A percentile compares a stretch with the other conserved stretches of the same genome.
These are phyloP conservation scores for Eufriesea mexicana DNA, from an alignment of 1,140 invertebrate genomes.

Conservation along the genomic window DNA sequence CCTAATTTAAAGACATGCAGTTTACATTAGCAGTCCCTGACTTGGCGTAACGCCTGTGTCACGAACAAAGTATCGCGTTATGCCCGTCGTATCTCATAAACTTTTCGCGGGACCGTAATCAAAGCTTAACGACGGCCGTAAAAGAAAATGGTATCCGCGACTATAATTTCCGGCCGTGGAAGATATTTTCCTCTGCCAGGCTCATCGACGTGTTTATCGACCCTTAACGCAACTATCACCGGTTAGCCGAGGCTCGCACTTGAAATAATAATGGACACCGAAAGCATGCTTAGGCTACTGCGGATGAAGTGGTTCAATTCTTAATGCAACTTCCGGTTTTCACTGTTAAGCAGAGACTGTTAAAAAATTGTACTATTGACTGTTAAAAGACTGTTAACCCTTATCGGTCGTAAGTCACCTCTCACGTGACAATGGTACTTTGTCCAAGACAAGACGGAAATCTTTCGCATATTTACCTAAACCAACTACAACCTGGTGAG, in stretches of 20 bases:
- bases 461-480: too few species aligned
- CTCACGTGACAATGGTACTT: too few species aligned
- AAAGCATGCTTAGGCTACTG: not conserved
- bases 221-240: constrained; percentile 7
- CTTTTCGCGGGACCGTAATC: constrained; percentile 31
- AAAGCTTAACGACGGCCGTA: constrained; percentile 23
- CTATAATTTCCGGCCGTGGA: not conserved
- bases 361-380: too few species aligned
- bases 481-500: too few species aligned
- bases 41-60: not conserved
- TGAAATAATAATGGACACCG: constrained; percentile 21
- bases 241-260: not conserved
- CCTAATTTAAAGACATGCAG: constrained; percentile 44
- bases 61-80: constrained; percentile 19
- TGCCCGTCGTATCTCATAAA: constrained; percentile 27
- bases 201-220: constrained; percentile 13
- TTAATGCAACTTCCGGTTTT: too few species aligned
- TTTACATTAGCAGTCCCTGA: constrained; percentile 31
- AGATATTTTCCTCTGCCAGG: not conserved
- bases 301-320: too few species aligned
- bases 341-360: too few species aligned
- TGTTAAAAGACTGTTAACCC: too few species aligned
- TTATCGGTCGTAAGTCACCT: too few species aligned
- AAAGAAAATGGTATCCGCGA: constrained; percentile 20
- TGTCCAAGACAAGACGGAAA: too few species aligned